phyloP scores from a whole-genome alignment of 2,797 vertebrate genomes.

The Liasis olivaceus region DNA sequence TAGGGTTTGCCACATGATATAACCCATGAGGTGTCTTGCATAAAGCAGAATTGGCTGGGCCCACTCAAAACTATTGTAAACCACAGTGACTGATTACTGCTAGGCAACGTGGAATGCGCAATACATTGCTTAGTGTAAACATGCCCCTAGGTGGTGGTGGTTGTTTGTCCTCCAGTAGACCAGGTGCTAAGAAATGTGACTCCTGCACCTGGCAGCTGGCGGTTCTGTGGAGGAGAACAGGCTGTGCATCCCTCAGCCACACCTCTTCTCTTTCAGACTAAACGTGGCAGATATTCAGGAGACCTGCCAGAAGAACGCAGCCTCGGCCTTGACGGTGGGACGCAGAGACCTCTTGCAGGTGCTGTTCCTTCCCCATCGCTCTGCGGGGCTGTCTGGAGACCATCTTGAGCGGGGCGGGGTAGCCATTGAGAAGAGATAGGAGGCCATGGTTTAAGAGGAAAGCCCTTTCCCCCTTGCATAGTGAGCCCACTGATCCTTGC shows the following conservation, averaged over 20 bases:
- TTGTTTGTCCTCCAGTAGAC: neutral
- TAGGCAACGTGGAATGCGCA: neutral
- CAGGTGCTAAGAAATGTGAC: neutral
- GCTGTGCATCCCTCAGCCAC: neutral
- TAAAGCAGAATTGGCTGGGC: neutral
- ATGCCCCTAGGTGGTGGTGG: no score
- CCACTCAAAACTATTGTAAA: neutral
- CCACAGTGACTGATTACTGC: neutral
- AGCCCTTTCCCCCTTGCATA: neutral
- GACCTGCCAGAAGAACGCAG: slow-evolving; percentile 93
- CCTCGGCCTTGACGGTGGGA: slow-evolving; percentile 85
- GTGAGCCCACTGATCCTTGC: neutral
- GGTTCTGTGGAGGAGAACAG: neutral
- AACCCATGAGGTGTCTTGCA: neutral
- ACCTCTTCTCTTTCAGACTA: slow-evolving; percentile 75
- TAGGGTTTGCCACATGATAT: neutral
- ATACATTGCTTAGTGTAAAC: neutral
- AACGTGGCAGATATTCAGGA: slow-evolving; percentile 93
- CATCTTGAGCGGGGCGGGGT: neutral
- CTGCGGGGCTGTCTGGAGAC: neutral
- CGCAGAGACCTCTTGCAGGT: slow-evolving; percentile 95
- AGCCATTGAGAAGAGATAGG: neutral
- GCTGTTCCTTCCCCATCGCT: neutral
- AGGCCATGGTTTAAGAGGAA: neutral
- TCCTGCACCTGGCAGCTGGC: neutral